Conservation (phyloP, 2,113 vertebrate species). For the Chloroceryle aenea region DNA sequence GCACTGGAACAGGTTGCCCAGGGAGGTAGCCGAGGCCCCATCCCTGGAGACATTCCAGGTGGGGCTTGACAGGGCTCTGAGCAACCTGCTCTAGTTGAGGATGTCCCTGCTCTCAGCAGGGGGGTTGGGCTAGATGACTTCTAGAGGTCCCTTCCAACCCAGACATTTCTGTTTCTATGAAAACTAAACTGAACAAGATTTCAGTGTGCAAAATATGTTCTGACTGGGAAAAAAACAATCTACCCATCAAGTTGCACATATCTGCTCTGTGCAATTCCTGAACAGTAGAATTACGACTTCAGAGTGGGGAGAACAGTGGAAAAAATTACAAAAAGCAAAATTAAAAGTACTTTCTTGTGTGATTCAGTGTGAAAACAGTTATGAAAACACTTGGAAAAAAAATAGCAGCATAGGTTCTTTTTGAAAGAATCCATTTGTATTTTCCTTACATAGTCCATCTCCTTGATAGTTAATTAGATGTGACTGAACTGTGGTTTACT, state of each 20-base stretch:
- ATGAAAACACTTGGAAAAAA: neutral
- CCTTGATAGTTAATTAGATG: neutral
- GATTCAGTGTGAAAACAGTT: neutral
- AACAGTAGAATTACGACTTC: accelerated
- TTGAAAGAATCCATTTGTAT: neutral
- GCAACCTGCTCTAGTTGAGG: too few relatives aligned
- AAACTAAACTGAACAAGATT: neutral
- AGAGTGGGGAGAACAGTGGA: neutral
- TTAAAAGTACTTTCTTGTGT: neutral
- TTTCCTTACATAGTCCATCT: neutral
- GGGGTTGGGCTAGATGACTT: too few relatives aligned
- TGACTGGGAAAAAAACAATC: neutral
- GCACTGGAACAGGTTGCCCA: too few relatives aligned
- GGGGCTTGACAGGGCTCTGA: too few relatives aligned
- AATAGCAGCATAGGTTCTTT: neutral
- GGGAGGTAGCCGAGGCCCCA: too few relatives aligned
- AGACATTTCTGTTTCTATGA: too few relatives aligned
- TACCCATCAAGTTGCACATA: neutral
- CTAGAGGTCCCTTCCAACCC: too few relatives aligned
- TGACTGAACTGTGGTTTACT: neutral
- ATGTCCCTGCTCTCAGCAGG: too few relatives aligned
- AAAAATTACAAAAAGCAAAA: neutral
- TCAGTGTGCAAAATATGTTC: neutral
- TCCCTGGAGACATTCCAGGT: too few relatives aligned
- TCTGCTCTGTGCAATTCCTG: accelerated